Evolutionary conservation across 2,888 invertebrate genomes (phyloP).

Genomic region (Pyralis farinalis): DNA sequence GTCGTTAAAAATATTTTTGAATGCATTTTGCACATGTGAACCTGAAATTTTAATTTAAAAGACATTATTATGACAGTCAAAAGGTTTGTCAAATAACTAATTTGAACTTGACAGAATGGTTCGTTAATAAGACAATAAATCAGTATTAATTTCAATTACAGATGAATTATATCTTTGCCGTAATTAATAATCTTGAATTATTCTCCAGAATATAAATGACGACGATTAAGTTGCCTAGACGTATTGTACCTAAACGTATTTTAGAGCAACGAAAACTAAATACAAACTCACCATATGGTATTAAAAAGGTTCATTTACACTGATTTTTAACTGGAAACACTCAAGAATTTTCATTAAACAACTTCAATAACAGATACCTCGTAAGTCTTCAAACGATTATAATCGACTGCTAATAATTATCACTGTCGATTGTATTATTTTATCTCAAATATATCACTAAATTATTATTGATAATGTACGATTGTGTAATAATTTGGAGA

Average conservation of each 20-base stretch:
- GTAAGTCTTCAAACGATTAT: neutral
- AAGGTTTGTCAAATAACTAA: slow-evolving; percentile 10
- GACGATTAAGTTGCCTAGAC: no score
- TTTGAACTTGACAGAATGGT: slow-evolving; percentile 11
- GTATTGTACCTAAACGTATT: no score
- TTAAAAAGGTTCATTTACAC: neutral
- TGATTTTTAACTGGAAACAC: neutral
- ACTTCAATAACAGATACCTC: neutral
- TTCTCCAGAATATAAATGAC: no score
- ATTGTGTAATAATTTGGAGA: neutral
- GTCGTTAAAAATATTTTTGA: no score
- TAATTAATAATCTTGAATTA: no score
- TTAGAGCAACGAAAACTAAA: neutral
- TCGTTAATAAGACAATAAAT: slow-evolving; percentile 16
- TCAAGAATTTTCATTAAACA: neutral
- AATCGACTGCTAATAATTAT: neutral
- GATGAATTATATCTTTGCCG: neutral
- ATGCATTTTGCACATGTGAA: neutral
- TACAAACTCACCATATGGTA: neutral
- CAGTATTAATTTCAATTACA: slow-evolving; percentile 11
- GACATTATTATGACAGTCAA: no score
- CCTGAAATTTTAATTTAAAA: slow-evolving; percentile 5
- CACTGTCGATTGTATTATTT: neutral
- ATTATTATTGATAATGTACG: neutral
- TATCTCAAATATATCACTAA: neutral